Evolutionary conservation across 2,888 invertebrate genomes (phyloP).

Genomic region (Apodemia mormo): DNA sequence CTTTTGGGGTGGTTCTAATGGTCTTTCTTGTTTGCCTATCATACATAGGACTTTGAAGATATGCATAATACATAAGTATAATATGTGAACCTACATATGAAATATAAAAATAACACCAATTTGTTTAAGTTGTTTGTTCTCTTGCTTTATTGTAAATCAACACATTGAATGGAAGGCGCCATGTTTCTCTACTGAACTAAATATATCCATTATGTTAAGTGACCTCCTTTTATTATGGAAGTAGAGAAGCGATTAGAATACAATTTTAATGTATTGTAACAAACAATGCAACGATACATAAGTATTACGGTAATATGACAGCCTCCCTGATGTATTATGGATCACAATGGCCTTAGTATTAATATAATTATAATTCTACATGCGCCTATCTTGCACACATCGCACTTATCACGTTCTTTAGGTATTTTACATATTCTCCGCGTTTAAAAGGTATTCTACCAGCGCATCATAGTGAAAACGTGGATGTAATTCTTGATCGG

Average conservation of each 20-base stretch:
- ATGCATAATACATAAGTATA: too few relatives aligned
- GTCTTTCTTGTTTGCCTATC: too few relatives aligned
- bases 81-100: too few relatives aligned
- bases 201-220: slow-evolving; percentile 9
- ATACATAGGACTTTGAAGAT: too few relatives aligned
- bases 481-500: slow-evolving; percentile 52
- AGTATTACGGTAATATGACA: slow-evolving; percentile 31
- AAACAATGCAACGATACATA: slow-evolving; percentile 22
- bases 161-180: neutral
- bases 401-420: slow-evolving; percentile 40
- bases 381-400: slow-evolving; percentile 39
- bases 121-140: too few relatives aligned
- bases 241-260: slow-evolving; percentile 10
- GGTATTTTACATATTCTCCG: slow-evolving; percentile 51
- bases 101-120: too few relatives aligned
- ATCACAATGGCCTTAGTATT: slow-evolving; percentile 35
- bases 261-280: slow-evolving; percentile 7
- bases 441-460: slow-evolving; percentile 51
- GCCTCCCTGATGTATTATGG: slow-evolving; percentile 37
- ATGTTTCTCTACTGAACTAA: slow-evolving; percentile 1
- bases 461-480: slow-evolving; percentile 49
- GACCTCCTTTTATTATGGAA: slow-evolving; percentile 16
- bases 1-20: too few relatives aligned
- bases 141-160: neutral
- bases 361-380: slow-evolving; percentile 43